phyloP scores from a whole-genome alignment of 2,113 vertebrate genomes.

The Myanophis thanlyinensis region DNA sequence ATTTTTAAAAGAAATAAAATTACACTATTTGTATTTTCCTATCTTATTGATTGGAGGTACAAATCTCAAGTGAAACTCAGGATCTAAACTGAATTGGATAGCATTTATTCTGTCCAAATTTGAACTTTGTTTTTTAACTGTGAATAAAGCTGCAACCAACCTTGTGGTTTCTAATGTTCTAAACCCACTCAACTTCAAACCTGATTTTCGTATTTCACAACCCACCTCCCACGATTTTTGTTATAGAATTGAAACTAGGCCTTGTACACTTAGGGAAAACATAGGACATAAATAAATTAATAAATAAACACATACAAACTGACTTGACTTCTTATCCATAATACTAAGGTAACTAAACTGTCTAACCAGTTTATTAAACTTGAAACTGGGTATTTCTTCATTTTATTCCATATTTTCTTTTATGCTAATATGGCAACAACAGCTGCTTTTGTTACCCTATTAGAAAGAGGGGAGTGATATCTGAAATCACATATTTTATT shows the following conservation, averaged over 20 bases:
- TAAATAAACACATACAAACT: neutral
- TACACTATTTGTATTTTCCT: neutral
- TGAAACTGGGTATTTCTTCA: neutral
- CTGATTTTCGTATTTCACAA: neutral
- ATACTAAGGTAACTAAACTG: neutral
- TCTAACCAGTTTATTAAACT: neutral
- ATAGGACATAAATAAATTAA: neutral
- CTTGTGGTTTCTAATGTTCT: neutral
- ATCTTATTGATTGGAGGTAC: neutral
- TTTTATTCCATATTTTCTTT: neutral
- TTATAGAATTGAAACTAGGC: neutral
- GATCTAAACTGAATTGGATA: neutral
- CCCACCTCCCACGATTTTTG: neutral
- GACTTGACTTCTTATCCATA: neutral
- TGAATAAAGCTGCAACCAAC: neutral
- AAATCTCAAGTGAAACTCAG: neutral
- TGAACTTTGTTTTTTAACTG: neutral
- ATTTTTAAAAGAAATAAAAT: neutral
- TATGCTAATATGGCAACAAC: neutral
- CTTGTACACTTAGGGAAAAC: neutral
- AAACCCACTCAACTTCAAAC: neutral
- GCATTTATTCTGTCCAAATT: neutral
- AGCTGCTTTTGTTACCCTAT: conserved; percentile 37
- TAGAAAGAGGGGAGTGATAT: conserved; percentile 45
- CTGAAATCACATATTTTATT: conserved; percentile 67